Percentiles rank a stretch among this genome's conserved stretches.
These are phyloP conservation scores for Cygnus olor DNA, from an alignment of 2,797 vertebrate species.

Conservation along the genomic window DNA sequence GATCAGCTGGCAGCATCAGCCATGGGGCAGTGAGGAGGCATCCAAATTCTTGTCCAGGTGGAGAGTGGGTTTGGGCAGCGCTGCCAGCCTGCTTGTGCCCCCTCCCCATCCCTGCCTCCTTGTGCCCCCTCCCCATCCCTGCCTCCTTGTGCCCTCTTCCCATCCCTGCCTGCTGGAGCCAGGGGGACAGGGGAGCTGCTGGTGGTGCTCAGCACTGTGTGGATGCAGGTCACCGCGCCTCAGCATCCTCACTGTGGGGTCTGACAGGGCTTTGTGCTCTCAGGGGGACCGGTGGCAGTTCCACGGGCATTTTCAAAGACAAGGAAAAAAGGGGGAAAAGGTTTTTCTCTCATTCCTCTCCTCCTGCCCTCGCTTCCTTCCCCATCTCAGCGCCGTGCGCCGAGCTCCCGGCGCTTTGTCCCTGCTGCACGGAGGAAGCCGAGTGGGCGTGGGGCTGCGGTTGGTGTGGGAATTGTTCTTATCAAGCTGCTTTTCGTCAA, in stretches of 20 bases:
- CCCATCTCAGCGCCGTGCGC: background rate
- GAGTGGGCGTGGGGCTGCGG: background rate
- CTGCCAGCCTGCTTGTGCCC: too few relatives aligned
- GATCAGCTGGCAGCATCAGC: background rate
- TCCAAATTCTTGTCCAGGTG: fast-evolving
- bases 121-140: background rate
- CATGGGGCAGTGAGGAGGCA: background rate
- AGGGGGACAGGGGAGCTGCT: fast-evolving
- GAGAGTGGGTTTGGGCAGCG: background rate
- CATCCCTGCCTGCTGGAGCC: fast-evolving
- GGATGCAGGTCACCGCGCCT: background rate
- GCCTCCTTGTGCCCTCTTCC: background rate
- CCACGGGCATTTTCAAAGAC: background rate
- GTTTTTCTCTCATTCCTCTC: conserved; percentile 25
- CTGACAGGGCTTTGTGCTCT: background rate
- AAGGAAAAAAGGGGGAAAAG: conserved; percentile 15
- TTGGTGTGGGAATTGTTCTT: conserved; percentile 38
- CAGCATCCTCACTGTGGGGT: background rate
- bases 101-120: background rate
- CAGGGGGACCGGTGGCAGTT: background rate
- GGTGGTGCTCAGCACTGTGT: fast-evolving
- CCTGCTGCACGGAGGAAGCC: background rate
- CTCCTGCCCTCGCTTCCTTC: background rate
- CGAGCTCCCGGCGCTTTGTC: background rate
- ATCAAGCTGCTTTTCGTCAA: background rate